Conservation (phyloP, 2,888 invertebrate genomes). For the Tipula vernalis region DNA sequence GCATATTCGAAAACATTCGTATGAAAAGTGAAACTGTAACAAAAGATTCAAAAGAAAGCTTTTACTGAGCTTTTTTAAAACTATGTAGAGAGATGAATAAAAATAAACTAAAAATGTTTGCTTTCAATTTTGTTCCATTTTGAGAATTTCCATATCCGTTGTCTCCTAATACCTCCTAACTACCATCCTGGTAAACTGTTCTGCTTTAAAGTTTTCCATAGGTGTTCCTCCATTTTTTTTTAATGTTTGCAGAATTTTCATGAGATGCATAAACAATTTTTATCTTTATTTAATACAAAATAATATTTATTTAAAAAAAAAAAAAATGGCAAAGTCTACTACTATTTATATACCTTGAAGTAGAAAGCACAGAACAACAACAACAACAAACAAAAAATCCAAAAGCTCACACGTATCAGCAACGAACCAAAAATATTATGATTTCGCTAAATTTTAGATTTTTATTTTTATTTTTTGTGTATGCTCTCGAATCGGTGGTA, state of each 20-base stretch:
- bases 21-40: too few species aligned
- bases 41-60: too few species aligned
- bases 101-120: too few species aligned
- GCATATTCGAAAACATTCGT: too few species aligned
- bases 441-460: neutral
- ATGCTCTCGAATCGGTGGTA: neutral
- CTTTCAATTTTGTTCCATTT: too few species aligned
- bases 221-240: neutral
- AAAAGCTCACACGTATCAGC: constrained; percentile 4
- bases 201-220: neutral
- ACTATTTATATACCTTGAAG: neutral
- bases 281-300: neutral
- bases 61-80: too few species aligned
- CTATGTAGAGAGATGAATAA: too few species aligned
- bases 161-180: neutral
- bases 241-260: neutral
- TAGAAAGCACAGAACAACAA: neutral
- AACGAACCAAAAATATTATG: constrained; percentile 4
- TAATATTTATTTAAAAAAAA: neutral
- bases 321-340: neutral
- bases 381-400: neutral
- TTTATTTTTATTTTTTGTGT: neutral
- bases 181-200: neutral
- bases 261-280: constrained; percentile 4
- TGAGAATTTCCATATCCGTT: too few species aligned